Evolutionary conservation across 2,113 vertebrate genomes (phyloP), one percentile per base, ranked within the genome.

Genomic region (Platichthys flesus): DNA sequence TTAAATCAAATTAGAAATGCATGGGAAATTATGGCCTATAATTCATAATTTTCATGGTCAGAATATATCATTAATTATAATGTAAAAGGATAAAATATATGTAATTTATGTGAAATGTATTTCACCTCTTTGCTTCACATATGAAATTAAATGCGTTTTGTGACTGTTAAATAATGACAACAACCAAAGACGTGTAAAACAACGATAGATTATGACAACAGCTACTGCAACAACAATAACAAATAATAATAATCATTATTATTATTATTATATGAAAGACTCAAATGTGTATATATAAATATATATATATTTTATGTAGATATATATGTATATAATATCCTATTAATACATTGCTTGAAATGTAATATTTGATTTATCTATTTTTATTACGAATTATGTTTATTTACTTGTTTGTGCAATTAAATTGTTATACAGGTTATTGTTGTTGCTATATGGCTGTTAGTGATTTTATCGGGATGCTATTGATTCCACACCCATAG

Each of bases 401-500:
- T 37, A 37, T 37, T 37, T 37, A 37, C 35, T 37, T 31, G 31
- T 2, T 37, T 37, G 35, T 2, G 9, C 35, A 9, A 37, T 37
- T 37, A 8, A 37, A 37, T 37, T 37, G 35, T 37, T 37, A 37
- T 9, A 9, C 35, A 9, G 35, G 9, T 37, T 37, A 37, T 37
- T 37, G 35, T 37, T 37, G 7, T 37, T 37, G 31, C 31, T 31
- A 31, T 0, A 31, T 31, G 31, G 31, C 31, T 31, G 35, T 37
- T 2, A 9, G 35, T 9, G 35, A 37, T 37, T 8, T 9, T 37
- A 37, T 37, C 8, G 35, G 35, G 35, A 2, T 37, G 35, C 21
- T 42, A 7, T 47, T 12, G 42, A 5, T 2, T 68, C 55, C 78
- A 76, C 95, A 98, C 97, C 97, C 97, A 83, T 98, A 98, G 90